Evolutionary conservation across 2,113 vertebrate genomes (phyloP).

Genomic region (Terrapene triunguis): DNA sequence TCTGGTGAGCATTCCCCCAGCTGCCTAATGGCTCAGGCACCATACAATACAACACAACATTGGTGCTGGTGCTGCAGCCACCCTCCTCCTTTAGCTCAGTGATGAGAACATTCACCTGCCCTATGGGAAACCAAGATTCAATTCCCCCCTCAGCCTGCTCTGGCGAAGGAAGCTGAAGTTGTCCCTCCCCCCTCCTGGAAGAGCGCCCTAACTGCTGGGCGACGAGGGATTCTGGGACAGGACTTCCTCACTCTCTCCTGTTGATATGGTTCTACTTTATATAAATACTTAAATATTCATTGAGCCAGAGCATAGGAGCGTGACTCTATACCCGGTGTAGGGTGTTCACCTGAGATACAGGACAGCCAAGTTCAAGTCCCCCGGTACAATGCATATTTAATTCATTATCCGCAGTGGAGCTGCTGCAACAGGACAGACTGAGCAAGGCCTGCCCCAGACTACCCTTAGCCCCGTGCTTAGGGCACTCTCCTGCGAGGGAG

Average conservation of each 20-base stretch:
- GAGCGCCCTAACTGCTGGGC: neutral
- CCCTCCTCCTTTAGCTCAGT: neutral
- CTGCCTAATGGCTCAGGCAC: neutral
- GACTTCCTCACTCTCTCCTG: neutral
- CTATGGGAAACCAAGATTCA: neutral
- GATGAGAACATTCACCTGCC: neutral
- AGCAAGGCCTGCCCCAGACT: neutral
- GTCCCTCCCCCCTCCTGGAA: rapidly evolving
- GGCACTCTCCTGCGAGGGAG: neutral
- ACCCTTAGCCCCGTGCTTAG: neutral
- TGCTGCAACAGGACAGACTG: neutral
- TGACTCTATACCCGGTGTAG: neutral
- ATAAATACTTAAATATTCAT: neutral
- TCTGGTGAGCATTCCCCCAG: neutral
- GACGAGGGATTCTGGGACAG: neutral
- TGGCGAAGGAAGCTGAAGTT: neutral
- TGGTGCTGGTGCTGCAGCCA: neutral
- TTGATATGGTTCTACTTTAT: neutral
- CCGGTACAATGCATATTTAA: neutral
- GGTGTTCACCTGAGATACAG: neutral
- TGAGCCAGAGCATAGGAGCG: neutral
- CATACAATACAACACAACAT: neutral
- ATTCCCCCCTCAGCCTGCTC: neutral
- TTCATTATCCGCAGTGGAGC: neutral
- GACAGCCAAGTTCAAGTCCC: neutral